Base-by-base conservation (phyloP, 1,140 invertebrate genomes). In the Drosophila oshimai region DNA sequence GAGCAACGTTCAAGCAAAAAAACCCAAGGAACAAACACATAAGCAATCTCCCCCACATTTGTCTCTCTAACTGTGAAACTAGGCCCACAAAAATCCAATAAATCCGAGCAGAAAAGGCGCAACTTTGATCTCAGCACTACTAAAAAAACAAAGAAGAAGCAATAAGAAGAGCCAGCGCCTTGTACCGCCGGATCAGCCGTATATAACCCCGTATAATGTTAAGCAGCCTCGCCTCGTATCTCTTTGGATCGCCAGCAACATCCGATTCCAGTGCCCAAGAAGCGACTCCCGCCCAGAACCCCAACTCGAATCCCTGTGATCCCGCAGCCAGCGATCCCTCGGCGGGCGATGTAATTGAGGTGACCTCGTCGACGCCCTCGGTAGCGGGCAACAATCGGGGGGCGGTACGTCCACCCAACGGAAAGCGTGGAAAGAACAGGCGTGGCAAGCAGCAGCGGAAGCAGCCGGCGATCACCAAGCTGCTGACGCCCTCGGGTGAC, bases 221-320 rank as follows among this genome's bases (percentile, higher is more conserved):
- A 76, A 90, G 76, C 76, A 89, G 90, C 64, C 81, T 91, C 72
- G 90, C 89, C 65, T 78, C 90, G 54, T 90, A 78, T 86, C 68
- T 91, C 71, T 90, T 91, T 88, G 89, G 90, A 78, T 80, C 89
- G 83, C 74, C 65, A 81, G 72, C 77, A 45, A 86, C 76, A 69
- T 51, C 60, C 61, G 77, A 83, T 37, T 64, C 77, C 70, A 83
- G 34, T 17, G 71, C 26, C 58, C 60, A 55, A 44, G 74, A 86
- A 42, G 67, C 57, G 53, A 79, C 69, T 68, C 65, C 79, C 49
- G 80, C 39, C 29, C 73, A 64, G 61, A 34, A 46, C 28, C 26
- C 44, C 31, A 65, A 28, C 58, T 41, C 33, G 39, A 68, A 44
- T 33, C 44, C 15, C n/a, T 22, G n/a, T n/a, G n/a, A n/a, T 12